A percentile compares a stretch with the other conserved stretches of the same genome.
Conservation (phyloP, 2,888 invertebrate genomes). For the Archips xylosteana region DNA sequence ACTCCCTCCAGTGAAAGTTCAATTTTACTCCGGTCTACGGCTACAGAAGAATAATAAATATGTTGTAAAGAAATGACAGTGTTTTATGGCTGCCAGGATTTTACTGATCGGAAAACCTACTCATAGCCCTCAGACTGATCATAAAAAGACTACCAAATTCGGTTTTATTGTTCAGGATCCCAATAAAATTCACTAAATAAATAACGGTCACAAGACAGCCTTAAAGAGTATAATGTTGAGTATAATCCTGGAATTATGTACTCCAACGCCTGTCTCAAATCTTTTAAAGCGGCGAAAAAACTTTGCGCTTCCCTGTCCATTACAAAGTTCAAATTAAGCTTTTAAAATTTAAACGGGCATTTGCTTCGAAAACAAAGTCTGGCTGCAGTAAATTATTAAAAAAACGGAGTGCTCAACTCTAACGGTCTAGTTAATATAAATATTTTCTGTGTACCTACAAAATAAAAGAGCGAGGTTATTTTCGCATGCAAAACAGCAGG, state of each 20-base stretch:
- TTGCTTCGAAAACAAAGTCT: conserved; percentile 52
- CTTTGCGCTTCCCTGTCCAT: conserved; percentile 69
- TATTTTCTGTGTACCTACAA: conserved; percentile 15
- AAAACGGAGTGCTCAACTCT: conserved; percentile 26
- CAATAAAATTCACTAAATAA: not conserved
- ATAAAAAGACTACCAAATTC: conserved; percentile 15
- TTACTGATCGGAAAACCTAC: conserved; percentile 20
- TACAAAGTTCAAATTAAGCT: conserved; percentile 67
- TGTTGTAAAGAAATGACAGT: conserved; percentile 34
- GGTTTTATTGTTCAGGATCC: not conserved
- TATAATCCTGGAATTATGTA: not conserved
- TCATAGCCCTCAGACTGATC: not conserved
- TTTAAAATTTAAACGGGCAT: conserved; percentile 66
- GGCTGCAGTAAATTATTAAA: conserved; percentile 42
- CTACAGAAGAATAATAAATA: conserved; percentile 40
- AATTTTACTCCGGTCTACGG: conserved; percentile 56
- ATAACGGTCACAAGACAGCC: not conserved
- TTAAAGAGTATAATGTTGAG: not conserved
- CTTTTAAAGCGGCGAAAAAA: conserved; percentile 45
- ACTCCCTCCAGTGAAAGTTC: conserved; percentile 54
- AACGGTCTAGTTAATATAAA: conserved; percentile 18
- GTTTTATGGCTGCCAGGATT: conserved; percentile 52
- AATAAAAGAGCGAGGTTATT: conserved; percentile 4
- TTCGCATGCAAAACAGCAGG: conserved; percentile 24
- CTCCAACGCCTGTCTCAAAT: conserved; percentile 9